Evolutionary conservation across 2,113 vertebrate species (phyloP), one percentile per base, ranked within the genome.

Genomic region (Rhabdornis inornatus): DNA sequence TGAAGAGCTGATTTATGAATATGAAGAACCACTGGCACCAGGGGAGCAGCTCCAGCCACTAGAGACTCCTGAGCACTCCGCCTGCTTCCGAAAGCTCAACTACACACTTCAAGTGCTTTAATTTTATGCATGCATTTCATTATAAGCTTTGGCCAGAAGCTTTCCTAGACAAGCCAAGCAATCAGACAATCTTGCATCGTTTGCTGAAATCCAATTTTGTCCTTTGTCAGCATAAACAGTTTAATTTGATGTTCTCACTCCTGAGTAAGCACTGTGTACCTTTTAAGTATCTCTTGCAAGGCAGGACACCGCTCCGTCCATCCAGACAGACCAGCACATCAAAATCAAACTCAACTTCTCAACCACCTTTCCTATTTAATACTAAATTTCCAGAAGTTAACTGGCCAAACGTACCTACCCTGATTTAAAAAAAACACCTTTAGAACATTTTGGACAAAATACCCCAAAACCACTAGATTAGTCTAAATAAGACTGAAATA

Each of bases 201-300:
- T 99, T 98, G 99, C 99, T 98, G 97, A 98, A 99, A 98, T 98
- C 99, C 98, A 98, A 97, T 98, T 99, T 99, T 98, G 98, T 98
- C 98, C 98, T 99, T 98, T 99, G 99, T 99, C 99, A 99, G 99
- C 99, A 99, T 97, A 99, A 99, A 99, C 98, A 98, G 98, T 98
- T 98, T 99, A 99, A 99, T 99, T 98, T 99, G 98, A 99, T 98
- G 98, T 98, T 99, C 98, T 99, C 98, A 98, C 98, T 99, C 98
- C 99, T 99, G 99, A 99, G 98, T 99, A 99, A 99, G 99, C 99
- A 99, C 97, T 64, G 97, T 98, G 98, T 97, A 98, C 96, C 98
- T 98, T 97, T 97, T 97, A 98, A 98, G 97, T 97, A 97, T 81
- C 35, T 97, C 97, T 94, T 87, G 87, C 97, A 98, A 98, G 97